Evolutionary conservation across 1,140 invertebrate genomes (phyloP), one percentile per base, ranked within the genome.

Genomic region (Anadara kagoshimensis): DNA sequence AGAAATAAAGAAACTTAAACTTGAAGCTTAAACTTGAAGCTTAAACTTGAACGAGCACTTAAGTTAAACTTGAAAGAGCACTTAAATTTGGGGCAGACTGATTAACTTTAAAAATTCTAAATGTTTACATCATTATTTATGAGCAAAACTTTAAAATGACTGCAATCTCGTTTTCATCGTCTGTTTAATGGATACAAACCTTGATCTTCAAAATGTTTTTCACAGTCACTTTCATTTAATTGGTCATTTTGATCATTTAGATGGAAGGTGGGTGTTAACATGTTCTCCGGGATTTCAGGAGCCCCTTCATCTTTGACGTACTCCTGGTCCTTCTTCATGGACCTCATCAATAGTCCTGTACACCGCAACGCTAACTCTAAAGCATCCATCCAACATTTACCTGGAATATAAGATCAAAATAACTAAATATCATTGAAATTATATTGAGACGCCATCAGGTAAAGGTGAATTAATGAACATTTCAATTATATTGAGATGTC

Each of bases 351-450:
- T 49, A 94, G 89, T 14, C 92, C 93, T n/a, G 93, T 94, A 86
- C 95, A 97, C 57, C 94, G 91, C 24, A 93, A 81, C n/a, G 96
- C 95, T n/a, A 98, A 90, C 86, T 98, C 96, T 29, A 98, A 90
- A 12, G 96, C 96, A 89, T 98, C 96, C 88, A 98, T 93, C 96
- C 96, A 98, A 89, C 95, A 97, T 90, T 97, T 97, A 20, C 96
- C 96, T 83, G 94, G 93, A 68, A 67, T 53, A 69, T 29, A 70
- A 18, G 41, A 62, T 1, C 57, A 24, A 63, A 69, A n/a, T 14
- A 59, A 3, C 14, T 14, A 45, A 16, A 57, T 11, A 63, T 43
- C 14, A 56, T 10, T 49, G 14, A 49, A 14, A 45, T 12, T 47
- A 45, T 18, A 22, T 62, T 11, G 51, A 36, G n/a, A n/a, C n/a